Base-by-base conservation (phyloP, 2,113 vertebrate genomes). In the Leuciscus idus region DNA sequence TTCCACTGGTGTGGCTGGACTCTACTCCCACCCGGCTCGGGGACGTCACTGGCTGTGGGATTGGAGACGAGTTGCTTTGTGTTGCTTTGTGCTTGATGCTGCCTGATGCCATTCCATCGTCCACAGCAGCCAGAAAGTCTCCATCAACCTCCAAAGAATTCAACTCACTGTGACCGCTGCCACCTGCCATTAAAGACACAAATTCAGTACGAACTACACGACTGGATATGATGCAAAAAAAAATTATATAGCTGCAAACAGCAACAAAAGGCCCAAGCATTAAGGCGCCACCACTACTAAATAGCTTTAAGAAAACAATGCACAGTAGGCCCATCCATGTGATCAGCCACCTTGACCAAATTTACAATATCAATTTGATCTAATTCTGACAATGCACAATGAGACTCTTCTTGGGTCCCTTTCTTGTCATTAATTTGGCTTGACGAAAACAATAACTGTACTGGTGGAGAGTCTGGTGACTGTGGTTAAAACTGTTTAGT, bases 41-140 rank as follows among this genome's bases (percentile, higher is more conserved):
- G 89, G 91, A 64, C 90, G 90, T 89, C 68, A 85, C 61, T 75
- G 61, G 39, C 75, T 80, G 50, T 0, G 81, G 86, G 59, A 89
- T 81, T 50, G 92, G 91, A 77, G 92, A 89, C 2, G 90, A 87
- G 85, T 84, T 43, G 57, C 89, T 89, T 87, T 92, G 92, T 88
- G 95, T 94, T 39, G 94, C 91, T 90, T 95, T 91, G 91, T 95
- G 95, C 85, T 93, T 95, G 90, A 93, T 94, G 84, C 96, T 95
- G 89, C 95, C 96, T 91, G 98, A 99, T 96, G 97, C 97, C 98
- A 98, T 98, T 95, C 98, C 98, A 99, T 99, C 97, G 77, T 99
- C 97, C 84, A 96, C 72, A 83, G 95, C 97, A 0, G 95, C 92
- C 84, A 98, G 92, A 91, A 97, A 98, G 91, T 99, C 98, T 80